These are phyloP conservation scores for Platysteira castanea DNA, from an alignment of 2,113 vertebrate genomes.

Conservation along the genomic window DNA sequence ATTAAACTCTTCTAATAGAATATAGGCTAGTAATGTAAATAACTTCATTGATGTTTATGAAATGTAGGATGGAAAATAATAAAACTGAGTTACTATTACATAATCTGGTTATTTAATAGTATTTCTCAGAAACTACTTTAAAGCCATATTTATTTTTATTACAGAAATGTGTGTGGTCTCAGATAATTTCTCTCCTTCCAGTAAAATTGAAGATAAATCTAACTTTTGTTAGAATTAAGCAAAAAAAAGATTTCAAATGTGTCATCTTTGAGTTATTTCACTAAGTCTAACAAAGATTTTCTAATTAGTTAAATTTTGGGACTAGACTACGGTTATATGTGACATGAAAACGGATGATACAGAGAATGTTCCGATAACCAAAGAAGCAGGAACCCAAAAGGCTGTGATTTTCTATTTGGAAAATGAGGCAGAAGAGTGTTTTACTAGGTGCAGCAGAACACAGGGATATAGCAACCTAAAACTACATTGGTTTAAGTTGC, in stretches of 20 bases:
- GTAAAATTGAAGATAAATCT: neutral
- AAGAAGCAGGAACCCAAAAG: neutral
- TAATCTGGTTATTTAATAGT: neutral
- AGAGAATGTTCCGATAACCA: neutral
- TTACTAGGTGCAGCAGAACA: neutral
- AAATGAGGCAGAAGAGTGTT: neutral
- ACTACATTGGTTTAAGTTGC: neutral
- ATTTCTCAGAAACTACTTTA: neutral
- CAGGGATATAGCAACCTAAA: neutral
- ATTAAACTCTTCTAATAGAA: neutral
- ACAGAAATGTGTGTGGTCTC: neutral
- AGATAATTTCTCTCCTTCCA: neutral
- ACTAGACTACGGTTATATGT: neutral
- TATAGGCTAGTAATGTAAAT: neutral
- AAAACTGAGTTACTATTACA: neutral
- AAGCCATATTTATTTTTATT: neutral
- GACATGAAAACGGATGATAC: neutral
- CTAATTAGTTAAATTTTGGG: neutral
- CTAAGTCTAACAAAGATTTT: neutral
- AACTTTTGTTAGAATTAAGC: neutral
- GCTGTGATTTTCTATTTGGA: neutral
- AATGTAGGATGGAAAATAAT: neutral
- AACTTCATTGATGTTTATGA: neutral
- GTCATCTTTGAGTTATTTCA: neutral
- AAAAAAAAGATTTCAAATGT: neutral